Evolutionary conservation across 2,888 invertebrate genomes (phyloP).

Genomic region (Tetranychus truncatus): DNA sequence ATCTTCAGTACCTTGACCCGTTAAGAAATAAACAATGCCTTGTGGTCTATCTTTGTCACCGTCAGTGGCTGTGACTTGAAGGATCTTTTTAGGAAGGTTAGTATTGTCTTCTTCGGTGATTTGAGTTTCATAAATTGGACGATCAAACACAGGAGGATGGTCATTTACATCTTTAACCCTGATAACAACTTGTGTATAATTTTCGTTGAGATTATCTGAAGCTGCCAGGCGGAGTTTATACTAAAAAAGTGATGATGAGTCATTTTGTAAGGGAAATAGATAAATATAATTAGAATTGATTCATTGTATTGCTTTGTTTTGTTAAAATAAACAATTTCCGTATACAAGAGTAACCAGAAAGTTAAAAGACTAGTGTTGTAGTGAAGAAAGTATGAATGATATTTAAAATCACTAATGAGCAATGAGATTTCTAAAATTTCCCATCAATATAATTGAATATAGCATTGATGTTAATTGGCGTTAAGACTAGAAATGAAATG

Average conservation of each 20-base stretch:
- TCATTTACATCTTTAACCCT: constrained; percentile 95
- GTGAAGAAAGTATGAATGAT: no score
- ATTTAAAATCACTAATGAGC: no score
- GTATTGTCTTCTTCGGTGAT: constrained; percentile 89
- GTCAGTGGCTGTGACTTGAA: constrained; percentile 82
- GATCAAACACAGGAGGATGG: constrained; percentile 91
- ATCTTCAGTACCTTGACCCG: constrained; percentile 84
- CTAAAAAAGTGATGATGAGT: constrained; percentile 37
- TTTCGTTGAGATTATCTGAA: constrained; percentile 88
- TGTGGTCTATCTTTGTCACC: constrained; percentile 86
- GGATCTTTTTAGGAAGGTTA: constrained; percentile 74
- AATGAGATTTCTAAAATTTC: no score
- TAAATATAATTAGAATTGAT: background rate
- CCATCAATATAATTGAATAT: no score
- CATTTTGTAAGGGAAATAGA: background rate
- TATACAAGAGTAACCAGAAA: no score
- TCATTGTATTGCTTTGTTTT: no score
- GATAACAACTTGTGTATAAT: constrained; percentile 87
- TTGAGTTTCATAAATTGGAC: constrained; percentile 81
- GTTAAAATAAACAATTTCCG: no score
- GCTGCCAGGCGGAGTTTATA: constrained; percentile 84
- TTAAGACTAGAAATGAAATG: no score
- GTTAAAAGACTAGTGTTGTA: no score
- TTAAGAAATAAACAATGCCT: constrained; percentile 84
- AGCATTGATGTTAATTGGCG: no score